Evolutionary conservation across 2,113 vertebrate genomes (phyloP).

Genomic region (Calidris pugnax): DNA sequence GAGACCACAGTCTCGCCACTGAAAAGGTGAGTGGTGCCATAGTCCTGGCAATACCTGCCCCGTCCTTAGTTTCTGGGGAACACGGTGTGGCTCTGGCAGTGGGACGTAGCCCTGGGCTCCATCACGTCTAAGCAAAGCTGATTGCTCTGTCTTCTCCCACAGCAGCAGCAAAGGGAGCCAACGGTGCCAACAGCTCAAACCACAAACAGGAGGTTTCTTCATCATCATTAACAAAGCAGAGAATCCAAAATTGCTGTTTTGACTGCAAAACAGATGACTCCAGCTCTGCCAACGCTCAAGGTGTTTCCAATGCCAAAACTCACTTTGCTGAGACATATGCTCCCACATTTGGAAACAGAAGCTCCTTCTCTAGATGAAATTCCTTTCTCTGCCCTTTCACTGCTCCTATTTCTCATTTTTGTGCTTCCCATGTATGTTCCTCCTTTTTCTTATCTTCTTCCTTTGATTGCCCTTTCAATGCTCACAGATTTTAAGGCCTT

Average conservation of each 20-base stretch:
- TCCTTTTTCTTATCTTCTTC: not conserved
- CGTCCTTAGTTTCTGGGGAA: not conserved
- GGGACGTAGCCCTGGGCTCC: not conserved
- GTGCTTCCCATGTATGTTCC: not conserved
- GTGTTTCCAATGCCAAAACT: constrained; percentile 37
- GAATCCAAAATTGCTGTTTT: constrained; percentile 19
- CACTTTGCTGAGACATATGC: constrained; percentile 33
- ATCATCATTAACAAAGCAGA: constrained; percentile 38
- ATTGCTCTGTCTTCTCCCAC: not conserved
- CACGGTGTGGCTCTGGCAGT: rapidly evolving
- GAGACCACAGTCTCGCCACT: rapidly evolving
- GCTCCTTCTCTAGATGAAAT: not conserved
- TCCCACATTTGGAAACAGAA: not conserved
- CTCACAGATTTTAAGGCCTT: not conserved
- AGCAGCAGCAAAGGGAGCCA: not conserved
- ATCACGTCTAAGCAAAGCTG: not conserved
- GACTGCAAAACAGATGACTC: constrained; percentile 32
- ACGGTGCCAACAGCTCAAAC: not conserved
- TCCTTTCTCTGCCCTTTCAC: not conserved
- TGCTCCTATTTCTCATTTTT: not conserved
- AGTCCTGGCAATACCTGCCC: rapidly evolving
- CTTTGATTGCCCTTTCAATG: rapidly evolving
- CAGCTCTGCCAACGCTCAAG: constrained; percentile 34
- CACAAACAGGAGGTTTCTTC: not conserved
- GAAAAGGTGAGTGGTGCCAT: rapidly evolving